phyloP scores from a whole-genome alignment of 1,140 invertebrate species.

The Aphidius gifuensis region DNA sequence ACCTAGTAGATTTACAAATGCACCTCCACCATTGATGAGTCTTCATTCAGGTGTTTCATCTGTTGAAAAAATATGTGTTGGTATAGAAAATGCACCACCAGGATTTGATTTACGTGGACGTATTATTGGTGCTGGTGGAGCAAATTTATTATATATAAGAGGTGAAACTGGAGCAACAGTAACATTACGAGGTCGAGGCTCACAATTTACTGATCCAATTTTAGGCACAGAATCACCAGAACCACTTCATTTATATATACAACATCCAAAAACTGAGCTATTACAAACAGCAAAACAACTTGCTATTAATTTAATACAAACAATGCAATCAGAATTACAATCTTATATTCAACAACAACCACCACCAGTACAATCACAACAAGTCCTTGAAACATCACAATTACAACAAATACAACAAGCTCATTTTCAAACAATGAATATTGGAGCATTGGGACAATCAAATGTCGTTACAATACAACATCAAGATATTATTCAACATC shows the following conservation, averaged over 20 bases:
- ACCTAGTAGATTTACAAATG: slow-evolving; percentile 53
- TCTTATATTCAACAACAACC: slow-evolving; percentile 61
- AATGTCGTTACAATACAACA: slow-evolving; percentile 55
- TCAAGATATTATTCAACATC: slow-evolving; percentile 54
- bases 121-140: slow-evolving; percentile 66
- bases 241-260: slow-evolving; percentile 75
- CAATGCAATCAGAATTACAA: slow-evolving; percentile 72
- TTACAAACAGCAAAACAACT: slow-evolving; percentile 71
- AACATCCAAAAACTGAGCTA: slow-evolving; percentile 69
- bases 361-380: slow-evolving; percentile 49
- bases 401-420: slow-evolving; percentile 49
- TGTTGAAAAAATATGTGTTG: slow-evolving; percentile 73
- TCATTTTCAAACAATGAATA: slow-evolving; percentile 55
- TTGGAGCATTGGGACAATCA: slow-evolving; percentile 50
- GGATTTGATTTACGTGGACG: slow-evolving; percentile 73
- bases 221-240: slow-evolving; percentile 69
- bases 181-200: slow-evolving; percentile 68
- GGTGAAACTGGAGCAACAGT: slow-evolving; percentile 74
- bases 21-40: slow-evolving; percentile 57
- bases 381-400: slow-evolving; percentile 46
- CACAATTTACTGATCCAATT: slow-evolving; percentile 62
- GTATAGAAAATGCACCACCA: slow-evolving; percentile 72
- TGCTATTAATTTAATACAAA: slow-evolving; percentile 76
- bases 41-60: slow-evolving; percentile 50
- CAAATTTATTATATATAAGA: slow-evolving; percentile 74